Base-by-base conservation (phyloP, 92 coral and sea anemone species). In the Zoanthus sociatus region DNA sequence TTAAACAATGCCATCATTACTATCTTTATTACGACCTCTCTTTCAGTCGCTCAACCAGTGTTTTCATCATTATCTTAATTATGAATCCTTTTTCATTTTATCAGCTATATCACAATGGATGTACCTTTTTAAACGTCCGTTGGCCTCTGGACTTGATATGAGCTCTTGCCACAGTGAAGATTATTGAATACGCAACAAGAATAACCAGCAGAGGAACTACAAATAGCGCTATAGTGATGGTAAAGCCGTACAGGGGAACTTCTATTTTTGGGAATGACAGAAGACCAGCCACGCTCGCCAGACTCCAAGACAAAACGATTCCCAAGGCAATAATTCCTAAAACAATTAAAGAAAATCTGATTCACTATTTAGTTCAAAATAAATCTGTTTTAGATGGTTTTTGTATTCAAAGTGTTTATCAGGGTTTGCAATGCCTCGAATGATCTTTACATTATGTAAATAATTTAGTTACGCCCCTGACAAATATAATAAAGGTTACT, bases 131-230 rank as follows among this genome's bases (percentile, higher is more conserved):
- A 83, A 94, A 94, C 8, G 95, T 90, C 46, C 95, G 71, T 21
- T 86, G 90, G 17, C 98, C 98, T 82, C 95, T 89, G 10, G 93
- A 93, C 75, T 92, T 95, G 30, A 95, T 95, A 76, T 94, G 98
- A 85, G 95, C 95, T 83, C 95, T 90, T 15, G 98, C 98, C 71
- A 94, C 93, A 63, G 88, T 90, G 66, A 93, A 94, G 51, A 94
- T 94, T 15, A 94, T 87, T 0, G 89, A 92, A 61, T 94, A 94
- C 0, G 98, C 90, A 3, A 64, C 88, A 32, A 94, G 76, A 78
- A 94, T 94, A 61, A 94, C 60, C 2, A 78, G 33, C 17, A 94
- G 90, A 1, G 98, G 98, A 15, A 92, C 84, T 4, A 89, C 72
- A 60, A 93, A 94, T 74, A 92, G 91, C 0, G 60, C 78, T 4